A percentile compares a stretch with the other conserved stretches of the same genome.
Conservation (phyloP, 2,888 invertebrate species). For the Drosophila kambysellisi region DNA sequence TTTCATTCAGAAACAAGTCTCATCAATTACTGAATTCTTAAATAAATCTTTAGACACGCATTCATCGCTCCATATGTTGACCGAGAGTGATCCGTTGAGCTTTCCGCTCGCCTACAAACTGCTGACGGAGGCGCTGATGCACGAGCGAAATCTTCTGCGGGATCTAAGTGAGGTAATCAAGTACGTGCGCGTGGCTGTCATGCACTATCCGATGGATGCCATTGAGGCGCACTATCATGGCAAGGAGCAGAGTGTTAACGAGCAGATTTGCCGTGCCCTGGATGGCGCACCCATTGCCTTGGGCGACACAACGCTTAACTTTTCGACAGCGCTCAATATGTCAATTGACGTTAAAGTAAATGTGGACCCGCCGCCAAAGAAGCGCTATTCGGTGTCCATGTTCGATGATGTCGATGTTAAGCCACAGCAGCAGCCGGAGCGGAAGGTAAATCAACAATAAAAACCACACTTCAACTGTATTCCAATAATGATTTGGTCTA, state of each 20-base stretch:
- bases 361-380: slow-evolving; percentile 45
- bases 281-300: slow-evolving; percentile 61
- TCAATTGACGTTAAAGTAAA: slow-evolving; percentile 67
- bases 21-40: neutral
- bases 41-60: slow-evolving; percentile 24
- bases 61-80: slow-evolving; percentile 61
- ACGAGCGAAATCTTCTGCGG: slow-evolving; percentile 60
- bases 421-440: slow-evolving; percentile 57
- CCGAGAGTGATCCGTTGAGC: slow-evolving; percentile 75
- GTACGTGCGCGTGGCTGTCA: slow-evolving; percentile 80
- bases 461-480: neutral
- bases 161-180: slow-evolving; percentile 81
- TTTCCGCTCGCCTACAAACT: slow-evolving; percentile 82
- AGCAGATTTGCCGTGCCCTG: slow-evolving; percentile 74
- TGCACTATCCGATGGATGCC: slow-evolving; percentile 71
- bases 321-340: slow-evolving; percentile 61
- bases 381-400: slow-evolving; percentile 83
- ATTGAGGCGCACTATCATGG: slow-evolving; percentile 67
- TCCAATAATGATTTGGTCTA: neutral
- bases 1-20: neutral
- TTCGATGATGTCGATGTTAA: slow-evolving; percentile 82
- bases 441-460: slow-evolving; percentile 52
- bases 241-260: slow-evolving; percentile 69
- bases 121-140: slow-evolving; percentile 67
- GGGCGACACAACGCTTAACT: slow-evolving; percentile 71